Percentiles rank a stretch among this genome's conserved stretches.
Conservation (phyloP, 2,797 vertebrate genomes). For the Rhyacichthys aspro region DNA sequence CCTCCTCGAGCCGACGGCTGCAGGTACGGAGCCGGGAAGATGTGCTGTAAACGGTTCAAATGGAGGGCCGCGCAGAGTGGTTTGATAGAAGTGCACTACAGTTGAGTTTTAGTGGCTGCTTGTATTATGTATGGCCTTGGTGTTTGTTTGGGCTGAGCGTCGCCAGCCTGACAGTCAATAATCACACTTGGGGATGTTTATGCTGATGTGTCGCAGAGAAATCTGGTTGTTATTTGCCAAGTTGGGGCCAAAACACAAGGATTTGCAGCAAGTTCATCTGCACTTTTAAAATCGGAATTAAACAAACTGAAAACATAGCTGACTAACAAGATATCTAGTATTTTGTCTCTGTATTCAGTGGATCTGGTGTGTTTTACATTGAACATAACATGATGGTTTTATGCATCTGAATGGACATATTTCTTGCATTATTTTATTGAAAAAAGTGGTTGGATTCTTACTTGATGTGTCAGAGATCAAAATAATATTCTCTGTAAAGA, state of each 20-base stretch:
- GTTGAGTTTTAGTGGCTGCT: neutral
- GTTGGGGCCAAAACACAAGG: slow-evolving; percentile 1
- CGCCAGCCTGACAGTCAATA: slow-evolving; percentile 26
- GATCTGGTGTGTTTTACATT: too few species aligned
- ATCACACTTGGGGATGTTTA: slow-evolving; percentile 33
- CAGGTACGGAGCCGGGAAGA: slow-evolving; percentile 43
- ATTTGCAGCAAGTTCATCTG: neutral
- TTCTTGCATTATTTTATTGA: too few species aligned
- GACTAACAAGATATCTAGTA: too few species aligned
- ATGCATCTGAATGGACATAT: too few species aligned
- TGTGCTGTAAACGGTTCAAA: slow-evolving; percentile 51
- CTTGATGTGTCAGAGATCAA: too few species aligned
- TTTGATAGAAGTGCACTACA: slow-evolving; percentile 31
- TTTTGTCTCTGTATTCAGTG: too few species aligned
- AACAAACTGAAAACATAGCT: too few species aligned
- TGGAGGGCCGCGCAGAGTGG: slow-evolving; percentile 31
- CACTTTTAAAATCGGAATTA: too few species aligned
- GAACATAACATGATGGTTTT: too few species aligned
- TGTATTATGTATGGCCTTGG: slow-evolving; percentile 24
- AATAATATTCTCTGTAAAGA: too few species aligned
- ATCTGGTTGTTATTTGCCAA: slow-evolving; percentile 27
- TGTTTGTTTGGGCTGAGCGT: slow-evolving; percentile 42
- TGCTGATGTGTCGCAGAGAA: slow-evolving; percentile 2
- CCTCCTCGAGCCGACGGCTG: slow-evolving; percentile 43
- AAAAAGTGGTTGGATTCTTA: too few species aligned